Percentiles rank a stretch among this genome's conserved stretches.
Conservation (phyloP, 2,113 vertebrate genomes). For the Indri indri region DNA sequence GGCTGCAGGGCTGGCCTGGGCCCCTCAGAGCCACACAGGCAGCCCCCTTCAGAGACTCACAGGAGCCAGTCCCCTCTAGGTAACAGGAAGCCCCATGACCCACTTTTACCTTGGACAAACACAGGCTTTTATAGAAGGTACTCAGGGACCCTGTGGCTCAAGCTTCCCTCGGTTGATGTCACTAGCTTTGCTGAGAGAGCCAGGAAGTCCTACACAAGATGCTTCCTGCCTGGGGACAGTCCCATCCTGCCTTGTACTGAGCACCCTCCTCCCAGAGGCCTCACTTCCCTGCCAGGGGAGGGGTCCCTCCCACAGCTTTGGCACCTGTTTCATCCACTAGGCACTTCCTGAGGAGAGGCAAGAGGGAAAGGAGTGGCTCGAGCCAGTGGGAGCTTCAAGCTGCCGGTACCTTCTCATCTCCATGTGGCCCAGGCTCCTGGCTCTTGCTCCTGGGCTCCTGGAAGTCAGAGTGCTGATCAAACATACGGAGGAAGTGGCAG, state of each 20-base stretch:
- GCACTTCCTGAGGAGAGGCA: background rate
- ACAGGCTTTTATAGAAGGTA: background rate
- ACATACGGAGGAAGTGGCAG: background rate
- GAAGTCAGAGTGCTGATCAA: background rate
- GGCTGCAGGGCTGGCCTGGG: background rate
- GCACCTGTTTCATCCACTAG: background rate
- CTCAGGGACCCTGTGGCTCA: background rate
- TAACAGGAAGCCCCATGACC: background rate
- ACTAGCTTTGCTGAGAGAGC: background rate
- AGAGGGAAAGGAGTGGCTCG: background rate
- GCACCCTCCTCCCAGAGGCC: background rate
- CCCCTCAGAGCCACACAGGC: background rate
- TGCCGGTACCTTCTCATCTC: rapidly evolving
- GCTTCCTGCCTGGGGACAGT: background rate
- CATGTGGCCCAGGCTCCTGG: background rate
- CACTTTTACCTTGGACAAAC: background rate
- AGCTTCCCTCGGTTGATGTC: background rate
- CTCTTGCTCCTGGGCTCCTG: background rate
- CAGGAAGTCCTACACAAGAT: background rate
- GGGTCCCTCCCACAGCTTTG: background rate
- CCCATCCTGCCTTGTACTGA: background rate
- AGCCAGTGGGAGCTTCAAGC: background rate
- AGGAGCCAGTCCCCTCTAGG: background rate
- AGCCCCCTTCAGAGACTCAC: background rate
- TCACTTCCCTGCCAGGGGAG: background rate